Evolutionary conservation across 2,113 vertebrate genomes (phyloP).

Genomic region (Scalopus aquaticus): DNA sequence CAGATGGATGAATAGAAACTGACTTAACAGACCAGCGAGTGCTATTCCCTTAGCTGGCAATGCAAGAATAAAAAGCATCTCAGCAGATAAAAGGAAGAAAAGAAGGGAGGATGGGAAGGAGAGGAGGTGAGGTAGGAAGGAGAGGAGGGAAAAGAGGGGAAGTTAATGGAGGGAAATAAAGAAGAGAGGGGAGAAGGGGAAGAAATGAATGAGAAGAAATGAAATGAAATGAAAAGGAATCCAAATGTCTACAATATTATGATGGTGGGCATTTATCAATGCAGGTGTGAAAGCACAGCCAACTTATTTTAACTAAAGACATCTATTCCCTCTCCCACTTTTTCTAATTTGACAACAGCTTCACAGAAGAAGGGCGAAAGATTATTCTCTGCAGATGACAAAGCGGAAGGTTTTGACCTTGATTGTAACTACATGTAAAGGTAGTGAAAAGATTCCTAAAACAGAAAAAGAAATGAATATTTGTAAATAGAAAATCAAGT

Average conservation of each 20-base stretch:
- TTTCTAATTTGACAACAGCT: background rate
- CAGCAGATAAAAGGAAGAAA: background rate
- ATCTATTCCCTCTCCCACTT: background rate
- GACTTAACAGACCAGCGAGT: background rate
- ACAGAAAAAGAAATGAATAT: background rate
- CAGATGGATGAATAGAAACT: background rate
- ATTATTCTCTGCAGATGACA: background rate
- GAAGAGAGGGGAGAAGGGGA: background rate
- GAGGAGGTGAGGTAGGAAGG: background rate
- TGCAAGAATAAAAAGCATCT: background rate
- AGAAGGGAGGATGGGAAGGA: background rate
- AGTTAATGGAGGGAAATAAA: too few species aligned
- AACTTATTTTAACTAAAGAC: background rate
- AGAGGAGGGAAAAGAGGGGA: too few species aligned
- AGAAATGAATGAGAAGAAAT: background rate
- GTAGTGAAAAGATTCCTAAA: background rate
- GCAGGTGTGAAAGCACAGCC: background rate
- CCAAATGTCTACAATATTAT: background rate
- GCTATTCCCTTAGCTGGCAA: background rate
- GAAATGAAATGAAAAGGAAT: background rate
- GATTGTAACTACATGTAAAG: background rate
- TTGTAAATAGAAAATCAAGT: background rate
- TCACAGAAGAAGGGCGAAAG: background rate
- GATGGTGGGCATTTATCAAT: background rate
- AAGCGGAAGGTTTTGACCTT: background rate